Base-by-base conservation (phyloP, 2,888 invertebrate genomes). In the Syrphus vitripennis region DNA sequence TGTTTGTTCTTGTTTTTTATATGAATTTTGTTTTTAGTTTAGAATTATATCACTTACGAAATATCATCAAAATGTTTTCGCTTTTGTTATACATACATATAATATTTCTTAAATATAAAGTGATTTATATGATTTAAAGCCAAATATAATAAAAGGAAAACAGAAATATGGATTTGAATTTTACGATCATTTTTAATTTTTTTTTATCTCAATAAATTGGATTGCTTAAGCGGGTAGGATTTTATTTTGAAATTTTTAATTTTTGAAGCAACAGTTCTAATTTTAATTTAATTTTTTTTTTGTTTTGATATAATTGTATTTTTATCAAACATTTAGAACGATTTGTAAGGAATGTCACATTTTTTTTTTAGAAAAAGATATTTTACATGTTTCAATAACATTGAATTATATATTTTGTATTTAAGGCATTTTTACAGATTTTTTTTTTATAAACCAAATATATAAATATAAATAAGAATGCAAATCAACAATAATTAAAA, bases 41-140 rank as follows among this genome's bases (percentile, higher is more conserved):
- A 86, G 77, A 77, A 82, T 77, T 86, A 86, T 86, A 86, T 86
- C 86, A 86, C 86, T 57, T 78, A 86, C 86, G 86, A 86, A 86
- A 82, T 70, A 81, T 69, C 84, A 86, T 82, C 70, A 50, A 74
- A 77, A 78, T 82, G 50, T 74, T 84, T 78, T 81, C 81, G 81
- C 74, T 48, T 82, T 70, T 63, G 14, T 69, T 48, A 53, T 69
- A 57, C 14, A 40, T 70, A 63, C 31, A 14, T 37, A 34, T 63
- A 63, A 70, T 24, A n/a, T 45, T 31, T 71, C 37, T 72, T 45
- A 74, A 63, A 40, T 40, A 48, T 40, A 57, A 75, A 67, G 81
- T 65, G 48, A 67, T 55, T 81, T 31, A 19, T 55, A 26, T 57
- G 16, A 67, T 71, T 81, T 63, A 40, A 74, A 77, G 77, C 82